Evolutionary conservation across 2,888 invertebrate genomes (phyloP), one percentile per base, ranked within the genome.

Genomic region (Heteromyza rotundicornis): DNA sequence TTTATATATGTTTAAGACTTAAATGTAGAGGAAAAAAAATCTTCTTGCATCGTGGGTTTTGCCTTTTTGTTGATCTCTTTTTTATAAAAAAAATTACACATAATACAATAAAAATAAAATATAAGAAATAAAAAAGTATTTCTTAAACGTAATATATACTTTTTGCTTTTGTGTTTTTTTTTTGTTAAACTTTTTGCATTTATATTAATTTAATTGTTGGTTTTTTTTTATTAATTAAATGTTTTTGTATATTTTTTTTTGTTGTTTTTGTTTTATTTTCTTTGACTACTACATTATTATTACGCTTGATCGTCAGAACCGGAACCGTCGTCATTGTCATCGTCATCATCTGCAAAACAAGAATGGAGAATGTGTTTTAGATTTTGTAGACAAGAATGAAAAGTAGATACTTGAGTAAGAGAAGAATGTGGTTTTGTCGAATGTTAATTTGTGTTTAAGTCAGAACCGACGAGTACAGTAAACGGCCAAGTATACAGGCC

Each of bases 301-400:
- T 81, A 82, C 81, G 80, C 82, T 74, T 80, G 78, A 74, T 82
- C 79, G 67, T 81, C 82, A 64, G 80, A 80, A 67, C 79, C 82
- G 67, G 83, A 82, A 63, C 80, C 81, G 70, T 82, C 82, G 64
- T 79, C 80, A 67, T 79, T 80, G 62, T 79, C 79, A 71, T 80
- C 83, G 60, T 83, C 82, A 57, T 82, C 82, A 73, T 81, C 82
- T 81, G 64, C 44, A 66, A n/a, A 70, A 51, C 57, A 27, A 54
- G 40, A 54, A 8, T 36, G 12, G 12, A 32, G 12, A n/a, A n/a
- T n/a, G n/a, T n/a, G n/a, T n/a, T n/a, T n/a, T n/a, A n/a, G n/a
- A n/a, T n/a, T n/a, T n/a, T n/a, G n/a, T n/a, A n/a, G n/a, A n/a
- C n/a, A n/a, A n/a, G n/a, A n/a, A n/a, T n/a, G n/a, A n/a, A n/a